Base-by-base conservation (phyloP, 1,140 invertebrate species). In the Probaryconus sp. region DNA sequence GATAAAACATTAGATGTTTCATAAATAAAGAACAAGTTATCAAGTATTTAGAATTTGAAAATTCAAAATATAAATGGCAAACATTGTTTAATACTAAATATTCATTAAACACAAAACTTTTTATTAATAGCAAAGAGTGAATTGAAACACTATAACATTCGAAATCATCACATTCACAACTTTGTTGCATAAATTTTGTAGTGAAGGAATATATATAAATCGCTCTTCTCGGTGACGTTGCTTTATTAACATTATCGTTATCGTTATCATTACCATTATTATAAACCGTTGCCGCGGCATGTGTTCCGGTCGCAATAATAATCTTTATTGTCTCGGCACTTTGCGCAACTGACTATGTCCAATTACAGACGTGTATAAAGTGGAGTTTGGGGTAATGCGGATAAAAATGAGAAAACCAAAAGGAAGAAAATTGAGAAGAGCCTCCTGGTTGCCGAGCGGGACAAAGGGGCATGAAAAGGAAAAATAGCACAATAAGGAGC, bases 261-360 rank as follows among this genome's bases (percentile, higher is more conserved):
- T 51, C 33, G 21, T n/a, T n/a, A n/a, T n/a, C 21, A 72, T 78
- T 72, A 69, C 28, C 64, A 55, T 58, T 56, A 56, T 76, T 80
- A 78, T 73, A 75, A 64, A 24, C 70, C 56, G 30, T 13, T 18
- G 31, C 3, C 9, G 9, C 35, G 33, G 55, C 56, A 10, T 45
- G 47, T 51, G 47, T 58, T 48, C 50, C 24, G 38, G 28, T 68
- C 67, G 43, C 68, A 70, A 77, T 79, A 81, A 81, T 80, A 80
- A 81, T 81, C 69, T 79, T 68, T 72, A 83, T 73, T 79, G 69
- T 80, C 71, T 79, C 65, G 78, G 72, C 63, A 79, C 64, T 81
- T 78, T 71, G 78, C 76, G 48, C 65, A n/a, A n/a, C n/a, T n/a
- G 58, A 53, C 77, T 60, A 78, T 43, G 42, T 71, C 63, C 78